These are phyloP conservation scores for Morone chrysops DNA, from an alignment of 2,113 vertebrate genomes.

Conservation along the genomic window DNA sequence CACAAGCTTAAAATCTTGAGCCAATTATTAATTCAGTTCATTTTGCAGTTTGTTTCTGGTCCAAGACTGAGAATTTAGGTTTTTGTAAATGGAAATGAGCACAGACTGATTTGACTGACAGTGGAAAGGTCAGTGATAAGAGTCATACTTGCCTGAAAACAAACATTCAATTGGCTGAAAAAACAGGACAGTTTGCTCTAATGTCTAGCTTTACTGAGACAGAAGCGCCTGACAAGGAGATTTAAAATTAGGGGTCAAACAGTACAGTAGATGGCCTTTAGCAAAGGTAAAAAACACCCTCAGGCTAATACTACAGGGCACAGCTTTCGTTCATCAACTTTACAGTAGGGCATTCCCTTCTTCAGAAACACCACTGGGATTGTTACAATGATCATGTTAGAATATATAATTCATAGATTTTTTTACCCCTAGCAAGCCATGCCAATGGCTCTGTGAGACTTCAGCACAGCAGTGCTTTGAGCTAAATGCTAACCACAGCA, in stretches of 20 bases:
- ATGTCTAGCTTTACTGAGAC: background rate
- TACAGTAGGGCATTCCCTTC: background rate
- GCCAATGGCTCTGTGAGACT: too few relatives aligned
- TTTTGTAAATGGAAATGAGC: background rate
- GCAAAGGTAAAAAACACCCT: too few relatives aligned
- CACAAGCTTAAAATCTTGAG: background rate
- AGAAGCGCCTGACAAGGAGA: background rate
- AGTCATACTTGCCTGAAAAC: slow-evolving; percentile 1
- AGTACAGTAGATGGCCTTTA: background rate
- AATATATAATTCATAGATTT: too few relatives aligned
- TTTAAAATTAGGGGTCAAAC: background rate
- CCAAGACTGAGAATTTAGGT: background rate
- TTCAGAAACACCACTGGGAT: background rate
- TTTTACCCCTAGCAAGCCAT: too few relatives aligned
- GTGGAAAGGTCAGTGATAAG: slow-evolving; percentile 4
- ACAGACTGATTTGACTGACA: slow-evolving; percentile 5
- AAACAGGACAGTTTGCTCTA: background rate
- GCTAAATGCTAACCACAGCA: too few relatives aligned
- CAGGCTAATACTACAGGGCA: too few relatives aligned
- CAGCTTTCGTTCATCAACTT: background rate
- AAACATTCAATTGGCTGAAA: background rate
- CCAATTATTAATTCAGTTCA: background rate
- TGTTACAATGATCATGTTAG: background rate
- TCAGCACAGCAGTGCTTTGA: too few relatives aligned
- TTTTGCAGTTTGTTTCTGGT: slow-evolving; percentile 21